Conservation (phyloP, 2,113 vertebrate genomes). For the Ammodytes marinus region DNA sequence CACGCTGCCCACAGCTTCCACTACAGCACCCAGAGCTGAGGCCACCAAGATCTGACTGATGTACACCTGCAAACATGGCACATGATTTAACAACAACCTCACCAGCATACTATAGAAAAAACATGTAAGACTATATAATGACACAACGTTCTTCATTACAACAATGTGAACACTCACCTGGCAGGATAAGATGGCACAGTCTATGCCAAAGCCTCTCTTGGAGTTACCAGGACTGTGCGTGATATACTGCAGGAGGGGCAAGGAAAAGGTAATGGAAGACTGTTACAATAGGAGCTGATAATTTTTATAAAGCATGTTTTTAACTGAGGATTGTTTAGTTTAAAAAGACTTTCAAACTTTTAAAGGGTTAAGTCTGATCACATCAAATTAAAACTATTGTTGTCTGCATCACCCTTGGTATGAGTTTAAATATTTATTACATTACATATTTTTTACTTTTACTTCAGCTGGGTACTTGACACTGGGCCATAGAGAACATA, state of each 20-base stretch:
- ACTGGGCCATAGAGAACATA: too few species aligned
- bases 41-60: slow-evolving; percentile 98
- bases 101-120: not conserved
- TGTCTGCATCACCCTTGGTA: too few species aligned
- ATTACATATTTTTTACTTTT: too few species aligned
- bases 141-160: not conserved
- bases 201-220: slow-evolving; percentile 95
- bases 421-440: too few species aligned
- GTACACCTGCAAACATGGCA: slow-evolving; percentile 85
- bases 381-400: too few species aligned
- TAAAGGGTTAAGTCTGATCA: too few species aligned
- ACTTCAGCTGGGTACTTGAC: too few species aligned
- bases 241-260: slow-evolving; percentile 88
- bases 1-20: slow-evolving; percentile 89
- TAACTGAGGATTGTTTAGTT: too few species aligned
- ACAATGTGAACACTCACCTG: slow-evolving; percentile 75
- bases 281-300: not conserved
- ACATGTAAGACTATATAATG: not conserved
- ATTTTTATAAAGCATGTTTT: too few species aligned
- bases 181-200: slow-evolving; percentile 97
- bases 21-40: slow-evolving; percentile 90
- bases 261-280: not conserved
- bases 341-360: too few species aligned
- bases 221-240: slow-evolving; percentile 95
- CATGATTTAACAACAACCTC: not conserved